Base-by-base conservation (phyloP, 2,797 vertebrate species). In the Poecile montanus region DNA sequence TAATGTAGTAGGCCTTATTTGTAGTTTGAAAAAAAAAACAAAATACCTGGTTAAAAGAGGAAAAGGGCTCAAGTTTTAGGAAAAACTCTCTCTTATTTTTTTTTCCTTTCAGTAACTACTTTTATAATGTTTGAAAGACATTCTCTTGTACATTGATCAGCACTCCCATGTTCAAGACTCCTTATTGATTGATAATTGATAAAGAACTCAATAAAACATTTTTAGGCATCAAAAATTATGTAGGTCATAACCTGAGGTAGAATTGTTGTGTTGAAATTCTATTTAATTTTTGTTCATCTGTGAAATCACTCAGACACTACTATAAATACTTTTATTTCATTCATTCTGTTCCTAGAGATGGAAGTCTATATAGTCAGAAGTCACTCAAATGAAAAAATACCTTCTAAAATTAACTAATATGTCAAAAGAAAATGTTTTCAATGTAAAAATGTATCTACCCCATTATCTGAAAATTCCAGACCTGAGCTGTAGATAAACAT, bases 1-100 rank as follows among this genome's bases (percentile, higher is more conserved):
- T 53, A 72, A 65, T 71, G 51, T 15, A n/a, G 20, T 48, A 91
- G 14, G 12, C 26, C 6, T 88, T 77, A 45, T 60, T 57, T 82
- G 32, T 83, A 61, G 21, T 38, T 26, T 63, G n/a, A 38, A 88
- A 63, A 62, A 87, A 71, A 23, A 23, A 25, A 36, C 10, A 13
- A 62, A 79, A 60, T 76, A 47, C 16, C 7, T 70, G 13, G 14
- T 26, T 38, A 45, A 92, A 84, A 48, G 22, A 48, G 14, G 42
- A 61, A 61, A 88, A 58, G 1, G 4, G 3, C 51, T 62, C 10
- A 82, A 53, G 10, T 72, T 89, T 70, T 29, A 34, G 7, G 32
- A 6, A 2, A 77, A 51, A 34, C 0, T 0, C 2, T 34, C 2
- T 5, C 29, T 18, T 16, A 1, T 23, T 25, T 63, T 70, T 45